These are phyloP conservation scores for Agraylea sexmaculata DNA, from an alignment of 1,140 invertebrate species.

Conservation along the genomic window DNA sequence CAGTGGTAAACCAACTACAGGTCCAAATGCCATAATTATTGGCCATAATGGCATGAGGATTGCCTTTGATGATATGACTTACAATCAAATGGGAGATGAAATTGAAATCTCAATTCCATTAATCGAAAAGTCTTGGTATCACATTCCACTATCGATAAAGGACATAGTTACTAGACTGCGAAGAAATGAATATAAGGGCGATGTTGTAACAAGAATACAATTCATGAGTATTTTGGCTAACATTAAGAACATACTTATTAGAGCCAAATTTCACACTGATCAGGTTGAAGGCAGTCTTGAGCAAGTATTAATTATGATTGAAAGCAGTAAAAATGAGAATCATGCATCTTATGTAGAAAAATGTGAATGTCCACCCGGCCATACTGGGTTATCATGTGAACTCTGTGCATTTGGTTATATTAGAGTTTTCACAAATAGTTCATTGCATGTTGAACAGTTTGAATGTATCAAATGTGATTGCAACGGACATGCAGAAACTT, in stretches of 20 bases:
- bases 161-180: conserved; percentile 45
- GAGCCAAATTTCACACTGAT: conserved; percentile 87
- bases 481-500: conserved; percentile 75
- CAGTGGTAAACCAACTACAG: conserved; percentile 69
- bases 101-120: conserved; percentile 51
- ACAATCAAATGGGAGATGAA: conserved; percentile 41
- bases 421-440: conserved; percentile 49
- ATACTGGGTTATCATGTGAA: conserved; percentile 73
- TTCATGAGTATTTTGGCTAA: conserved; percentile 77
- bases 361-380: conserved; percentile 53
- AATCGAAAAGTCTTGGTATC: conserved; percentile 63
- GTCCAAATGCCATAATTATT: conserved; percentile 78
- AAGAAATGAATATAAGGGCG: conserved; percentile 48
- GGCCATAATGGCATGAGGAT: conserved; percentile 60
- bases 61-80: conserved; percentile 54
- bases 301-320: conserved; percentile 17
- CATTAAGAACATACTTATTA: conserved; percentile 67
- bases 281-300: conserved; percentile 68
- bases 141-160: conserved; percentile 46
- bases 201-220: conserved; percentile 56
- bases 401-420: conserved; percentile 75
- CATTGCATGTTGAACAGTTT: conserved; percentile 39
- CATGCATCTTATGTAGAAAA: conserved; percentile 39
- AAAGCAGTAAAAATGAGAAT: conserved; percentile 22
- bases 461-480: conserved; percentile 82